These are phyloP conservation scores for Tipula confusa DNA, from an alignment of 2,888 invertebrate genomes.

Conservation along the genomic window DNA sequence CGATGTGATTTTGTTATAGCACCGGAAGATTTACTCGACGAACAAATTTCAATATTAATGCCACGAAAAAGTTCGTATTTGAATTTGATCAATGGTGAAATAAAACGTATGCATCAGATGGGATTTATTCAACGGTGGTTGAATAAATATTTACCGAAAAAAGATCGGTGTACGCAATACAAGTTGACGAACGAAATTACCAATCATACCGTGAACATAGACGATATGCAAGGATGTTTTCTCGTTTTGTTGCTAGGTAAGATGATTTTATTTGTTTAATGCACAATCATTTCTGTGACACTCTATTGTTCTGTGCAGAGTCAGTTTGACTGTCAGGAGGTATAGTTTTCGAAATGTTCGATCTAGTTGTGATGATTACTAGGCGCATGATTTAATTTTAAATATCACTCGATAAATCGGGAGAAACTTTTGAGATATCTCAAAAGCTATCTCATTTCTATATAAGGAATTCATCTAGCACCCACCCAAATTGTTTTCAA, in stretches of 20 bases:
- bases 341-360: no score
- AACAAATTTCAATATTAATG: slow-evolving; percentile 73
- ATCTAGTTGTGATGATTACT: no score
- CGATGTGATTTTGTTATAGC: slow-evolving; percentile 69
- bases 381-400: no score
- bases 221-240: slow-evolving; percentile 91
- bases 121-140: slow-evolving; percentile 84
- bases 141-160: slow-evolving; percentile 67
- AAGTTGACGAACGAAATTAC: slow-evolving; percentile 62
- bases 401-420: no score
- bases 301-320: no score
- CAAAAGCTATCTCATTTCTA: no score
- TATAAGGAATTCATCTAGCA: no score
- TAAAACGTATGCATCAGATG: slow-evolving; percentile 75
- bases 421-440: no score
- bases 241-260: slow-evolving; percentile 75
- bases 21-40: slow-evolving; percentile 70
- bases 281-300: no score
- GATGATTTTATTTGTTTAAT: no score
- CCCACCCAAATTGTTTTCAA: no score
- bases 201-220: slow-evolving; percentile 81
- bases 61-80: slow-evolving; percentile 73
- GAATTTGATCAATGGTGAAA: slow-evolving; percentile 68
- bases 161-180: slow-evolving; percentile 73
- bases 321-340: no score